phyloP scores from a whole-genome alignment of 2,797 vertebrate species.

The Trematomus bernacchii region DNA sequence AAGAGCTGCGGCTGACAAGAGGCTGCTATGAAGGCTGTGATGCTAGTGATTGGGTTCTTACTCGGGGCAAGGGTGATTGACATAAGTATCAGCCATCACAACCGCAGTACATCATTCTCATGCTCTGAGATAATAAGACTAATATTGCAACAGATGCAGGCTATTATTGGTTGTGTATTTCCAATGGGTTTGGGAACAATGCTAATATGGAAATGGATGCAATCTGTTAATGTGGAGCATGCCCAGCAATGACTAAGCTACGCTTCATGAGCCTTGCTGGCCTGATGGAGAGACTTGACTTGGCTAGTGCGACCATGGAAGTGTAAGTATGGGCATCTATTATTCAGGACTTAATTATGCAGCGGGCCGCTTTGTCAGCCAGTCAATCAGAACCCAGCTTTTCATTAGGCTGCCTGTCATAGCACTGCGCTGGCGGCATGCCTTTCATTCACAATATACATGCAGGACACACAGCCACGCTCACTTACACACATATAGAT shows the following conservation, averaged over 20 bases:
- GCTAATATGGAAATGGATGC: conserved; percentile 22
- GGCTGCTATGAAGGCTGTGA: conserved; percentile 30
- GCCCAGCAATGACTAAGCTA: conserved; percentile 12
- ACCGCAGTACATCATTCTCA: conserved; percentile 9
- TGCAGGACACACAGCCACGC: conserved; percentile 3
- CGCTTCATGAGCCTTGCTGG: conserved; percentile 36
- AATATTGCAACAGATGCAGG: conserved; percentile 20
- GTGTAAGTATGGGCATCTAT: conserved; percentile 82
- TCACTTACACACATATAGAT: conserved; percentile 10
- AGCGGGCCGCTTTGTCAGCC: conserved; percentile 81
- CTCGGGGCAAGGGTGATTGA: conserved; percentile 45
- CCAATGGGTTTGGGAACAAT: conserved; percentile 40
- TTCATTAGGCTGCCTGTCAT: conserved; percentile 85
- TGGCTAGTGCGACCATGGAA: conserved; percentile 64
- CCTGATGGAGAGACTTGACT: conserved; percentile 45
- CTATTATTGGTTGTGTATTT: conserved; percentile 18
- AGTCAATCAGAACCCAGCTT: conserved; percentile 83
- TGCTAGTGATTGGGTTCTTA: conserved; percentile 23
- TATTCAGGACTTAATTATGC: conserved; percentile 87
- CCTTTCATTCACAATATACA: conserved; percentile 35
- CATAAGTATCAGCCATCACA: conserved; percentile 9
- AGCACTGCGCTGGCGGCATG: conserved; percentile 66
- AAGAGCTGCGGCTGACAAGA: conserved; percentile 46
- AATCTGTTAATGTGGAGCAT: conserved; percentile 25
- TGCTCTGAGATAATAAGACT: conserved; percentile 42